Conservation (phyloP, 2,113 vertebrate genomes). For the Mobula hypostoma region DNA sequence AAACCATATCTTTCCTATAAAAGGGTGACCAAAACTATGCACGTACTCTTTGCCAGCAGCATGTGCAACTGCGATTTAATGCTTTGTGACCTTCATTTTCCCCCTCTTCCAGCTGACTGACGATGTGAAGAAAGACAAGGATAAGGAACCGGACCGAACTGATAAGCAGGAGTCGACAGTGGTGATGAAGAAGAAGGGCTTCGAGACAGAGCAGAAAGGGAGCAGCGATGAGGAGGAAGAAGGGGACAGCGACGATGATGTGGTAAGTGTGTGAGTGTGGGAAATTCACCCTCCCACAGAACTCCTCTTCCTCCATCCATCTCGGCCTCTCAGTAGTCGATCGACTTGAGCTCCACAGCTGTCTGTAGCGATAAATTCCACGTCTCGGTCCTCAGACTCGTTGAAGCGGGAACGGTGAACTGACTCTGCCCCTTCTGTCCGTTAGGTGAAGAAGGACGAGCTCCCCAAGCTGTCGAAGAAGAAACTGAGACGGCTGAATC, state of each 20-base stretch:
- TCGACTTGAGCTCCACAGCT: too few species aligned
- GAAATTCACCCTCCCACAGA: too few species aligned
- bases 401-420: too few species aligned
- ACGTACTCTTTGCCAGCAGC: too few species aligned
- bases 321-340: too few species aligned
- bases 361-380: too few species aligned
- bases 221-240: conserved; percentile 60
- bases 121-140: conserved; percentile 85
- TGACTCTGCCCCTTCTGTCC: background rate
- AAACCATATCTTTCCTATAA: too few species aligned
- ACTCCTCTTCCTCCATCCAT: background rate
- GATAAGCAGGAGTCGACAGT: conserved; percentile 66
- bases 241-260: conserved; percentile 59
- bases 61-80: too few species aligned
- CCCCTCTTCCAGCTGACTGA: conserved; percentile 65
- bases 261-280: conserved; percentile 45
- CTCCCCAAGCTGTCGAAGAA: conserved; percentile 87
- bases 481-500: conserved; percentile 86
- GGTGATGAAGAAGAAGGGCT: conserved; percentile 71
- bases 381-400: too few species aligned
- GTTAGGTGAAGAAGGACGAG: conserved; percentile 70
- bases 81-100: background rate
- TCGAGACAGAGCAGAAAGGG: conserved; percentile 74
- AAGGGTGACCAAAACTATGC: too few species aligned
- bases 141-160: conserved; percentile 78